phyloP scores from a whole-genome alignment of 30 jellyfish, hydroid and myxozoan species.

The Clytia hemisphaerica region DNA sequence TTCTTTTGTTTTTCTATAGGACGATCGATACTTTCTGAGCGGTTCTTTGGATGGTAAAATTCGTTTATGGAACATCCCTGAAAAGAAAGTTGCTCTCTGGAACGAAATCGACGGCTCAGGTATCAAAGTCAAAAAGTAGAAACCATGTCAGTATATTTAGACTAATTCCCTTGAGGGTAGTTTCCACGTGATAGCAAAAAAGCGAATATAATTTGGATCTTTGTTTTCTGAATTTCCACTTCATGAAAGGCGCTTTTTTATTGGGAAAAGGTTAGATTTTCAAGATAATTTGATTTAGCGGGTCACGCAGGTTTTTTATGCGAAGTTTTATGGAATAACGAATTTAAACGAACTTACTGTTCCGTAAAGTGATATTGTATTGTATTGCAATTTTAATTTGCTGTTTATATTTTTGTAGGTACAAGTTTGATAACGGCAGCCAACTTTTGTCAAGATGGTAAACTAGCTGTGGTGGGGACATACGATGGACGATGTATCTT shows the following conservation, averaged over 20 bases:
- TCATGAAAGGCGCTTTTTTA: too few relatives aligned
- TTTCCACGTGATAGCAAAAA: too few relatives aligned
- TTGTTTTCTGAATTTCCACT: not conserved
- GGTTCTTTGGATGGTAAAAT: conserved; percentile 90
- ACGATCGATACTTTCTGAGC: conserved; percentile 78
- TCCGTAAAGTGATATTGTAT: too few relatives aligned
- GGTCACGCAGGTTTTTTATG: too few relatives aligned
- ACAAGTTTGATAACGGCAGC: conserved; percentile 85
- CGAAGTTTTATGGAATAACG: too few relatives aligned
- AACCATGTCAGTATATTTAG: not conserved
- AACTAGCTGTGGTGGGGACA: conserved; percentile 88
- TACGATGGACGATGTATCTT: conserved; percentile 87
- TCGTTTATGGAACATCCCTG: conserved; percentile 91
- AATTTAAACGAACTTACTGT: too few relatives aligned
- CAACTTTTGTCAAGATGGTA: conserved; percentile 80
- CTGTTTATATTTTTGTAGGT: conserved; percentile 27
- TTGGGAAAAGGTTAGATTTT: too few relatives aligned
- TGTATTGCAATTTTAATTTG: too few relatives aligned
- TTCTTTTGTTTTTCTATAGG: conserved; percentile 41
- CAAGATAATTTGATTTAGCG: too few relatives aligned
- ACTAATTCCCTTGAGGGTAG: too few relatives aligned
- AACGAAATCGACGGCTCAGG: conserved; percentile 94
- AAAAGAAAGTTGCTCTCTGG: conserved; percentile 85
- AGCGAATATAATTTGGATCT: not conserved
- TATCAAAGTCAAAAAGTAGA: too few relatives aligned